phyloP scores from a whole-genome alignment of 1,140 invertebrate genomes.

The Pogonus chalceus region DNA sequence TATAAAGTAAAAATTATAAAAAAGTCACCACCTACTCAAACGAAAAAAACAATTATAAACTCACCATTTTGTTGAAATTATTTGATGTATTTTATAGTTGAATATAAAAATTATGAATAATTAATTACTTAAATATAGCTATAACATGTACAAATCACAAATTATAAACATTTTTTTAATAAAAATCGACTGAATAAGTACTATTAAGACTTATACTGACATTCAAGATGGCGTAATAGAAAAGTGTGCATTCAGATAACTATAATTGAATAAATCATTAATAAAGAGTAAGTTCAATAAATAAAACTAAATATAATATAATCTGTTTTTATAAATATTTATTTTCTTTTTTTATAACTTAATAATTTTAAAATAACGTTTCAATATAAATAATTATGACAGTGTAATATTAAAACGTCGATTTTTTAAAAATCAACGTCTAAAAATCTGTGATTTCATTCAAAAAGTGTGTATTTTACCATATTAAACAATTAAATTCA shows the following conservation, averaged over 20 bases:
- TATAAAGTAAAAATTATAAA: background rate
- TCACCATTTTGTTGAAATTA: background rate
- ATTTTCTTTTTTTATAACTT: slow-evolving; percentile 7
- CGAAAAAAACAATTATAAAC: background rate
- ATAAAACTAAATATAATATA: background rate
- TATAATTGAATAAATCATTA: background rate
- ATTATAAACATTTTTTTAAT: slow-evolving; percentile 2
- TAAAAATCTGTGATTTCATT: slow-evolving; percentile 1
- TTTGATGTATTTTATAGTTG: background rate
- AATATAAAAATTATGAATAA: background rate
- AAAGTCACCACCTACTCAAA: background rate
- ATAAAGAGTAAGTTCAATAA: background rate
- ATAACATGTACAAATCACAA: background rate
- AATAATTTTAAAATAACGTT: slow-evolving; percentile 8
- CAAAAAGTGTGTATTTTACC: slow-evolving; percentile 6
- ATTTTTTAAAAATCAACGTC: background rate
- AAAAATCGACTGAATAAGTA: background rate
- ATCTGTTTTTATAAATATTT: slow-evolving; percentile 5
- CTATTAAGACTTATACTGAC: background rate
- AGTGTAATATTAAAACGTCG: slow-evolving; percentile 4
- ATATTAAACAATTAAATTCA: background rate
- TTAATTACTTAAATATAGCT: background rate
- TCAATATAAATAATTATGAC: slow-evolving; percentile 6
- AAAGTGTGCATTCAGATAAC: background rate
- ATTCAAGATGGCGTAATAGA: background rate